A percentile compares a stretch with the other conserved stretches of the same genome.
Evolutionary conservation across 1,140 invertebrate species (phyloP).

Genomic region (Eulimnadia texana): DNA sequence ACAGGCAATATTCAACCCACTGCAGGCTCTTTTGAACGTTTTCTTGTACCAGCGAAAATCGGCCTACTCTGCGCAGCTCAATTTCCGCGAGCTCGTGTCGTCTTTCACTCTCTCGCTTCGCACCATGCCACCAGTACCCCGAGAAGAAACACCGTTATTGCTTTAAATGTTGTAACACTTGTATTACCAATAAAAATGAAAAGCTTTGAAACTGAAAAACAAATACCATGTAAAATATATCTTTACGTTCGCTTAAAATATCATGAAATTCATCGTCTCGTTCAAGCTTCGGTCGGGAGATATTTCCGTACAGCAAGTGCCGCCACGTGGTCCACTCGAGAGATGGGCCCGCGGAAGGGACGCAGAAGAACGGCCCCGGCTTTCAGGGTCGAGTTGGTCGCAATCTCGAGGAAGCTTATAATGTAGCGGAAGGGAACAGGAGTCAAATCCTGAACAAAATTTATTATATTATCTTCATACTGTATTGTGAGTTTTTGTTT

Average conservation of each 20-base stretch:
- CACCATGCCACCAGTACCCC: neutral
- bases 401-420: neutral
- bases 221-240: neutral
- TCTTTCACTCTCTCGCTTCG: neutral
- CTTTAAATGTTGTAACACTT: neutral
- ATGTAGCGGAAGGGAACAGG: neutral
- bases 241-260: neutral
- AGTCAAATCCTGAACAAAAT: neutral
- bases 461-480: too few species aligned
- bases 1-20: constrained; percentile 5
- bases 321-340: neutral
- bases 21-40: neutral
- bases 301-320: neutral
- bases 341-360: neutral
- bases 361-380: neutral
- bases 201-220: neutral
- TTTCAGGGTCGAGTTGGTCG: neutral
- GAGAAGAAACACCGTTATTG: neutral
- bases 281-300: neutral
- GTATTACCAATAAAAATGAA: neutral
- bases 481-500: too few species aligned
- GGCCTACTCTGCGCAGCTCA: neutral
- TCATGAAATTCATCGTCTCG: neutral
- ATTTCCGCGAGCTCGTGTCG: neutral
- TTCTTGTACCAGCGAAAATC: neutral